Evolutionary conservation across 2,113 vertebrate genomes (phyloP).

Genomic region (Microcebus jonahi): DNA sequence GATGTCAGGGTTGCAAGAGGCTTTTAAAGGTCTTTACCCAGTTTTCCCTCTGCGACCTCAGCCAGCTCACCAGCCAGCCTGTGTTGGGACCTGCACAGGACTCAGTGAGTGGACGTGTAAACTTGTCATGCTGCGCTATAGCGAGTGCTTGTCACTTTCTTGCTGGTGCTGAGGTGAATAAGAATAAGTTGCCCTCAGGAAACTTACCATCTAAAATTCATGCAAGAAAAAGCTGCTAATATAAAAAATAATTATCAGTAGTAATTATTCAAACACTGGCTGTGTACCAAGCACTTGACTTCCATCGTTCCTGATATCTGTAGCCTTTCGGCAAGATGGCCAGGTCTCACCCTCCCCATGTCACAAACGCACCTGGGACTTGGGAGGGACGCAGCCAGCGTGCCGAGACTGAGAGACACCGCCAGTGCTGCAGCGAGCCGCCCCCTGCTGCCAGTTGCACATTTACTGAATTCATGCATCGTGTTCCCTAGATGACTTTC

Average conservation of each 20-base stretch:
- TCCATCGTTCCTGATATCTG: background rate
- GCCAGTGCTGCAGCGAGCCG: accelerated
- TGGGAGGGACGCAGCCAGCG: accelerated
- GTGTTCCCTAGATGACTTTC: background rate
- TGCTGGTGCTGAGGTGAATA: background rate
- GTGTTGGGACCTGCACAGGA: accelerated
- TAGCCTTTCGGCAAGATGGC: background rate
- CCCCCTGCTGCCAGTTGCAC: background rate
- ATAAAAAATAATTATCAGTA: background rate
- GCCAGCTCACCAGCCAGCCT: background rate
- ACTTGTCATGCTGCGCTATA: accelerated
- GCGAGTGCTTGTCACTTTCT: background rate
- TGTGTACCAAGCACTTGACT: background rate
- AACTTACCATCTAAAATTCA: background rate
- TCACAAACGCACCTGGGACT: accelerated
- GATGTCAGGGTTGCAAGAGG: background rate
- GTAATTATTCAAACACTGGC: background rate
- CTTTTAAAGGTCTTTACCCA: background rate
- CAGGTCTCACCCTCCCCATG: accelerated
- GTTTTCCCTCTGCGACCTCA: background rate
- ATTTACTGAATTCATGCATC: background rate
- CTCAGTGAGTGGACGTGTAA: background rate
- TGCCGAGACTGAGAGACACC: accelerated
- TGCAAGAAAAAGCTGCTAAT: background rate
- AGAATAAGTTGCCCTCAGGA: background rate